Base-by-base conservation (phyloP, 2,888 invertebrate genomes). In the Scaptodrosophila latifasciaeformis region DNA sequence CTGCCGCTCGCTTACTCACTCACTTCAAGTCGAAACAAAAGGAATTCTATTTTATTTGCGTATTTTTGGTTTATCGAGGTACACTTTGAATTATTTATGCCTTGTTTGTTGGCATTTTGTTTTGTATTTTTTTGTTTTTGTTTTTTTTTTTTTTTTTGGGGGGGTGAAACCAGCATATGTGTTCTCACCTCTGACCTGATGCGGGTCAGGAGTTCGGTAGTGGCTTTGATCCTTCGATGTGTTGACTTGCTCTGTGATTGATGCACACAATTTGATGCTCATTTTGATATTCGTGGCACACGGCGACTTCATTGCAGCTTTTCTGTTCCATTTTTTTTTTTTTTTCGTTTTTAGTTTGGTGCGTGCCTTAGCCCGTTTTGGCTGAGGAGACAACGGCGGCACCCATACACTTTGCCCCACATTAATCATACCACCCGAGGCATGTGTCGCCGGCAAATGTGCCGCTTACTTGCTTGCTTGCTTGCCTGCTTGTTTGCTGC, bases 401-500 rank as follows among this genome's bases (percentile, higher is more conserved):
- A 30, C 29, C 44, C 42, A 29, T 48, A 18, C 48, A 35, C 15
- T 18, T n/a, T 13, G 34, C 34, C 15, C 47, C 34, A 35, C 71
- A 70, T 70, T 75, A 70, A 70, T 70, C 71, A 70, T 70, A 70
- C 55, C n/a, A n/a, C n/a, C n/a, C n/a, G 71, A 56, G 45, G 62
- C 59, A 67, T 60, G 53, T 59, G 75, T 57, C 69, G 50, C 54
- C 59, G 46, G 65, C 34, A 34, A 34, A n/a, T 10, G 12, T 7
- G 15, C 12, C 10, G 13, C n/a, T n/a, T n/a, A n/a, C n/a, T n/a
- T n/a, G n/a, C n/a, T n/a, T n/a, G n/a, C n/a, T n/a, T n/a, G n/a
- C n/a, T n/a, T n/a, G n/a, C n/a, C n/a, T n/a, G n/a, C n/a, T n/a
- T n/a, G n/a, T n/a, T n/a, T 34, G 34, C n/a, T 6, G 15, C 42